Base-by-base conservation (phyloP, 2,888 invertebrate species). In the Plebejus argus region DNA sequence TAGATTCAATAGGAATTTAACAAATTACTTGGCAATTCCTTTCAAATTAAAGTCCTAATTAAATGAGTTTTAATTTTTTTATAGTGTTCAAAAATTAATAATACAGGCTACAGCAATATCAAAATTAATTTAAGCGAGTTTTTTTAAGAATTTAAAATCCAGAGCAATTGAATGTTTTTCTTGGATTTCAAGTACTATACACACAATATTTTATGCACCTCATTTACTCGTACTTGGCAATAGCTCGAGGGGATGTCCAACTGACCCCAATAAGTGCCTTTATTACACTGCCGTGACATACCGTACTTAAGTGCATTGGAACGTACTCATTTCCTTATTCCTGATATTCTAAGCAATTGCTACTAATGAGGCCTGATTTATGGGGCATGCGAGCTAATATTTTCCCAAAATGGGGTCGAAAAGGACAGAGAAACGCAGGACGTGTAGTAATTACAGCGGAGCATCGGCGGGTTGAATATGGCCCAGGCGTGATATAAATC, bases 1-100 rank as follows among this genome's bases (percentile, higher is more conserved):
- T 79, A 82, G 79, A 83, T 87, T 87, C 79, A 80, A 83, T 78
- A 81, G 84, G 82, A 76, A 33, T 53, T 56, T 66, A 45, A 77
- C 61, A 10, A 28, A 53, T 33, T 70, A 61, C 20, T 61, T 12
- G 45, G 18, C 61, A 15, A 3, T 45, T 71, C 39, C 39, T 35
- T 72, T n/a, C 61, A 28, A 35, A 20, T 71, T 12, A 39, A 70
- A 20, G 71, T 20, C n/a, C 39, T 45, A 53, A 53, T 53, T 53
- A 18, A 53, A 53, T 1, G 53, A 15, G 15, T 53, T 18, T 18
- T 4, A 5, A 39, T 10, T 39, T 39, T 39, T 39, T 39, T 39
- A 8, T 39, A 39, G 39, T 10, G 39, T 39, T 10, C 8, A 8
- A 35, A 35, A 7, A 35, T 8, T 39, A 39, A 10, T 10, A 39